phyloP scores from a whole-genome alignment of 2,797 vertebrate species.

The Acridotheres tristis region DNA sequence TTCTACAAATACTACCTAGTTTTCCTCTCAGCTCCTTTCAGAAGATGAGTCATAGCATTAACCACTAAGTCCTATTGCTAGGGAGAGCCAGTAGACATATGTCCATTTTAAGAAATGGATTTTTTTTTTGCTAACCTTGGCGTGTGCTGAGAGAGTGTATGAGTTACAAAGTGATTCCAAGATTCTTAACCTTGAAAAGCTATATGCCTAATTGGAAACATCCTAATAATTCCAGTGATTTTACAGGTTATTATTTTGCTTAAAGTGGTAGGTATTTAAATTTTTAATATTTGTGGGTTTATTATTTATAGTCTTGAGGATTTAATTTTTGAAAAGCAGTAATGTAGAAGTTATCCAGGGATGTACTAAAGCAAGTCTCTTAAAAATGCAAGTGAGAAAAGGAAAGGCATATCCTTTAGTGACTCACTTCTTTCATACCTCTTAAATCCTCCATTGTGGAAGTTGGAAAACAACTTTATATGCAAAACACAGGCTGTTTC shows the following conservation, averaged over 20 bases:
- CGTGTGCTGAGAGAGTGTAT: neutral
- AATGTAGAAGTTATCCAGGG: neutral
- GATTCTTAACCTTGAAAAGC: neutral
- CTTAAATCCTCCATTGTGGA: neutral
- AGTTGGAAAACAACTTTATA: neutral
- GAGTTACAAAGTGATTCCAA: neutral
- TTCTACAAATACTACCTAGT: neutral
- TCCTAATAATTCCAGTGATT: neutral
- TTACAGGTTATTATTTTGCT: neutral
- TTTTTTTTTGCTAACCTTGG: neutral
- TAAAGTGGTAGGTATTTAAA: neutral
- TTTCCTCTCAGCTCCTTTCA: neutral
- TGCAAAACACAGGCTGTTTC: neutral
- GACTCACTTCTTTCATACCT: neutral
- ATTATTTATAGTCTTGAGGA: neutral
- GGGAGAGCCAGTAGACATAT: neutral
- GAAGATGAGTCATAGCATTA: neutral
- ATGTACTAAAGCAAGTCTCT: neutral
- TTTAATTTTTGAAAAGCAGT: neutral
- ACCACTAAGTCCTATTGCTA: neutral
- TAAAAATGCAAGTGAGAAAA: neutral
- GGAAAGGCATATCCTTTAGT: neutral
- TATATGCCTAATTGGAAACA: neutral
- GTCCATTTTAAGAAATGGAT: neutral
- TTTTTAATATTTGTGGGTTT: neutral